Percentiles rank a stretch among this genome's conserved stretches.
Conservation (phyloP, 2,888 invertebrate genomes). For the Calameuta pallipes region DNA sequence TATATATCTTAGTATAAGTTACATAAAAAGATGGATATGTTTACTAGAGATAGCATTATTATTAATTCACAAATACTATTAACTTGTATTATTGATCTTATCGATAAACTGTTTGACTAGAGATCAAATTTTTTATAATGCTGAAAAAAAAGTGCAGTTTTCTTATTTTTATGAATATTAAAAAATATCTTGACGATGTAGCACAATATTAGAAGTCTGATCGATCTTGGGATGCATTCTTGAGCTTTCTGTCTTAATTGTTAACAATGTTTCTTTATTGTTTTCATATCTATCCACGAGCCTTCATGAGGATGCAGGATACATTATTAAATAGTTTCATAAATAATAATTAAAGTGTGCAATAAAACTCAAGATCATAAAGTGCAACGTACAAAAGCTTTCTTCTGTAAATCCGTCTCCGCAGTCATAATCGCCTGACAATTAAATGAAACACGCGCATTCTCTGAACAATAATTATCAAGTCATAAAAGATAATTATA, state of each 20-base stretch:
- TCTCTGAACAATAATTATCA: no score
- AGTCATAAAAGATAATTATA: no score
- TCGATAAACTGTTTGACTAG: neutral
- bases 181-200: neutral
- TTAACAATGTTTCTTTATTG: neutral
- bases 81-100: neutral
- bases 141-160: neutral
- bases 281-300: neutral
- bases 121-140: neutral
- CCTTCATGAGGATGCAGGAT: neutral
- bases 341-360: neutral
- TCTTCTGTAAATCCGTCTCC: no score
- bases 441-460: no score
- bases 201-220: neutral
- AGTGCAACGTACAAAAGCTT: no score
- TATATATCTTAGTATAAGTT: constrained; percentile 29
- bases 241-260: neutral
- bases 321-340: neutral
- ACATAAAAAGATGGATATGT: neutral
- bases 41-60: neutral
- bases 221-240: neutral
- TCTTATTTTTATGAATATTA: neutral
- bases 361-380: neutral
- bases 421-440: no score
- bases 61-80: neutral